A percentile compares a stretch with the other conserved stretches of the same genome.
Evolutionary conservation across 2,888 invertebrate genomes (phyloP).

Genomic region (Pandemis heparana): DNA sequence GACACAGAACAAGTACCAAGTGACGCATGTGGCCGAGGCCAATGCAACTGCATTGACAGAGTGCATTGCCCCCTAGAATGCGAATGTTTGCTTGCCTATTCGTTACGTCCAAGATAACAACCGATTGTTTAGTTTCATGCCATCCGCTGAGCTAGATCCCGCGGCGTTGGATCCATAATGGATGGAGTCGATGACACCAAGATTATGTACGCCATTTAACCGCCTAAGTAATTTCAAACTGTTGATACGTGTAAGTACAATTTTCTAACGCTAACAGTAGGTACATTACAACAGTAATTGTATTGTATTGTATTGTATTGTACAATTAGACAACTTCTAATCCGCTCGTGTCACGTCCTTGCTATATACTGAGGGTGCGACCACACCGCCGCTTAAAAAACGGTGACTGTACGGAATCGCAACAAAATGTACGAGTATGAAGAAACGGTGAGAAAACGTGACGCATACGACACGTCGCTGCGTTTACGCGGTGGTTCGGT

Average conservation of each 20-base stretch:
- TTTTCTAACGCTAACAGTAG: not conserved
- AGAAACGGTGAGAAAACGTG: too few species aligned
- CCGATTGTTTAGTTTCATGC: constrained; percentile 46
- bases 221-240: not conserved
- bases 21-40: constrained; percentile 65
- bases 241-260: not conserved
- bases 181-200: not conserved
- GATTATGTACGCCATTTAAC: not conserved
- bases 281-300: too few species aligned
- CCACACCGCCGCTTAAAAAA: too few species aligned
- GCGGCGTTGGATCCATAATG: not conserved
- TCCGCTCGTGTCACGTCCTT: too few species aligned
- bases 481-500: too few species aligned
- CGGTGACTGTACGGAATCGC: too few species aligned
- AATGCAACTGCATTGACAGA: constrained; percentile 53
- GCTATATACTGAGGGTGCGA: too few species aligned
- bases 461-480: too few species aligned
- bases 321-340: too few species aligned
- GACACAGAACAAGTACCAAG: constrained; percentile 42
- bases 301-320: not conserved
- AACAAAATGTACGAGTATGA: too few species aligned
- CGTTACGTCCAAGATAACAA: constrained; percentile 64
- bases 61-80: constrained; percentile 68
- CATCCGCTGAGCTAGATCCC: constrained; percentile 7
- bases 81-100: constrained; percentile 66